These are phyloP conservation scores for Hydroisotoma schaefferi DNA, from an alignment of 2,888 invertebrate species.

Conservation along the genomic window DNA sequence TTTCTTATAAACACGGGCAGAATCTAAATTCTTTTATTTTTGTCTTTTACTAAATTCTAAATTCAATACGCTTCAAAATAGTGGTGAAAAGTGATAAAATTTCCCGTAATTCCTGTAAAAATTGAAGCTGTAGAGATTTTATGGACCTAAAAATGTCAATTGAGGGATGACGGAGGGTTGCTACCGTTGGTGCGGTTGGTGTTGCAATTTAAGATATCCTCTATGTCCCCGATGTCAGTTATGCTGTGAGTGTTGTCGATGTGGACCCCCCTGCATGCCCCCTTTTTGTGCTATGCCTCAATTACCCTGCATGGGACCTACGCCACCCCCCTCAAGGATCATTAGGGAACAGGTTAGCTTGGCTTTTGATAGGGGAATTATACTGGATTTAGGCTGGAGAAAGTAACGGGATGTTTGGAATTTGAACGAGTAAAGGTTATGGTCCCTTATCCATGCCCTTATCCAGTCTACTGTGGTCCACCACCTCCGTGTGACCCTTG, in stretches of 20 bases:
- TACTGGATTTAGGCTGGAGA: too few species aligned
- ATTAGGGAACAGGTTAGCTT: slow-evolving; percentile 22
- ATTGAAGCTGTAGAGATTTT: not conserved
- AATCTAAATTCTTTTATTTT: too few species aligned
- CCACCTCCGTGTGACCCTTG: not conserved
- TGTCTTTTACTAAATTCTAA: not conserved
- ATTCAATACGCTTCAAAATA: not conserved
- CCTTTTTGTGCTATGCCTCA: slow-evolving; percentile 8
- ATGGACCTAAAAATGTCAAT: not conserved
- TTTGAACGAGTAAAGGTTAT: too few species aligned
- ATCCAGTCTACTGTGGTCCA: not conserved
- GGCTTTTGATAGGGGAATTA: too few species aligned
- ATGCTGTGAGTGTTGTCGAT: slow-evolving; percentile 25
- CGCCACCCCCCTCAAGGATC: slow-evolving; percentile 24
- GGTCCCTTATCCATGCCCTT: slow-evolving; percentile 22
- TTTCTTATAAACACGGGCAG: too few species aligned
- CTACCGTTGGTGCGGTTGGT: slow-evolving; percentile 30
- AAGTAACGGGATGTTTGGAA: too few species aligned
- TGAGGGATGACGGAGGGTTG: not conserved
- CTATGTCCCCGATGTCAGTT: slow-evolving; percentile 24
- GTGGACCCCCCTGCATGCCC: slow-evolving; percentile 24
- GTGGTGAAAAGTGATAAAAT: too few species aligned
- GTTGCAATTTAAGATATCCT: slow-evolving; percentile 17
- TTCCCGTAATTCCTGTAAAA: not conserved
- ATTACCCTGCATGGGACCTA: slow-evolving; percentile 23